These are phyloP conservation scores for Thalassoma bifasciatum DNA, from an alignment of 2,113 vertebrate species.

Conservation along the genomic window DNA sequence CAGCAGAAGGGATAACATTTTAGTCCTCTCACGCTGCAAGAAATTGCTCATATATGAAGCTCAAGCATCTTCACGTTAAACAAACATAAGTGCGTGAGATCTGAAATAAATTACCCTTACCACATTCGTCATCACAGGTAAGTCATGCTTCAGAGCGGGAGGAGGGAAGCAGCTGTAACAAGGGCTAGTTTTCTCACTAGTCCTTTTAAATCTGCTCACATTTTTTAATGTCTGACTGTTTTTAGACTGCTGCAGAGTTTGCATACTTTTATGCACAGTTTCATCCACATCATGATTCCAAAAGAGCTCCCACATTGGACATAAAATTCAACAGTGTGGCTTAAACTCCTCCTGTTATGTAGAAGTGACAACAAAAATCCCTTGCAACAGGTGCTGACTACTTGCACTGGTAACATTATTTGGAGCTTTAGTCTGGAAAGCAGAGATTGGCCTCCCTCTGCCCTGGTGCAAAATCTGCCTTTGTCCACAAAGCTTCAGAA, in stretches of 20 bases:
- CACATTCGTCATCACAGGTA: constrained; percentile 24
- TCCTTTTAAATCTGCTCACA: constrained; percentile 27
- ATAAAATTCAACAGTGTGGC: neutral
- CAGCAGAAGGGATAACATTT: constrained; percentile 75
- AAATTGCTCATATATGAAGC: constrained; percentile 63
- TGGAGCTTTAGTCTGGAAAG: no score
- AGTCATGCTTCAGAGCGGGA: constrained; percentile 29
- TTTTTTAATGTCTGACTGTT: constrained; percentile 45
- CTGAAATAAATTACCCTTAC: constrained; percentile 34
- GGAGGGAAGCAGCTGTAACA: constrained; percentile 42
- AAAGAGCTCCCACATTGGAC: no score
- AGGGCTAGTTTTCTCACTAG: constrained; percentile 35
- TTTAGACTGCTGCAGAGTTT: constrained; percentile 31
- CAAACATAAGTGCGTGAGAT: constrained; percentile 50
- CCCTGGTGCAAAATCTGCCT: no score
- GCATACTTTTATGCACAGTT: constrained; percentile 15
- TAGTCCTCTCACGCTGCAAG: constrained; percentile 65
- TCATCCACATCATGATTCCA: neutral
- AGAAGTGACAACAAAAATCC: no score
- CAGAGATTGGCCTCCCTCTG: no score
- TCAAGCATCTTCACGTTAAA: constrained; percentile 52
- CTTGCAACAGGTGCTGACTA: no score
- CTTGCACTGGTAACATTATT: no score
- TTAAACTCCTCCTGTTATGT: no score
- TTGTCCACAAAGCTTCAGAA: no score